Evolutionary conservation across 2,113 vertebrate species (phyloP).

Genomic region (Podiceps cristatus): DNA sequence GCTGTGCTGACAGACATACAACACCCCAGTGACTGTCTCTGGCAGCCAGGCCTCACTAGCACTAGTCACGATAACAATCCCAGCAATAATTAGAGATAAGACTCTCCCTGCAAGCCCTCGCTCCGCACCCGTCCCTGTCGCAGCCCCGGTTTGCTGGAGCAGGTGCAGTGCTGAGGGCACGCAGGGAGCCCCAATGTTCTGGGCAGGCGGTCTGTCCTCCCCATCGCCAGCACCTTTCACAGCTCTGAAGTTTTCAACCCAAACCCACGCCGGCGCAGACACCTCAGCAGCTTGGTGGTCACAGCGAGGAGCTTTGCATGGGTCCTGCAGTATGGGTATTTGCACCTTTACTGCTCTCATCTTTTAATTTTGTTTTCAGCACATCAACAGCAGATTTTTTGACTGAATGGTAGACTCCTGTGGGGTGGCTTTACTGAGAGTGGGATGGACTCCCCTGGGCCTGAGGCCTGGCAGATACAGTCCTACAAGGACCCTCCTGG

Average conservation of each 20-base stretch:
- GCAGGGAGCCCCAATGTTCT: rapidly evolving
- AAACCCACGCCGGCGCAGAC: neutral
- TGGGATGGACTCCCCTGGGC: neutral
- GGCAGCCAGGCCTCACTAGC: neutral
- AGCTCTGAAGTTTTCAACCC: neutral
- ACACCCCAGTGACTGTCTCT: neutral
- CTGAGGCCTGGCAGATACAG: neutral
- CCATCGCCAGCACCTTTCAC: neutral
- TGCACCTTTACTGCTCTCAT: rapidly evolving
- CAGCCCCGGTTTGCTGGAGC: no score
- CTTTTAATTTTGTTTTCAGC: neutral
- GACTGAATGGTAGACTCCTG: neutral
- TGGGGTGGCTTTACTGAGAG: neutral
- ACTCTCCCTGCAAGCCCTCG: neutral
- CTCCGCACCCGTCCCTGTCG: rapidly evolving
- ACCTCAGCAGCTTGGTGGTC: neutral
- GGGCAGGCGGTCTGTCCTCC: no score
- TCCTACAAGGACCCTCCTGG: neutral
- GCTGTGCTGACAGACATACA: neutral
- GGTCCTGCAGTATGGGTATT: rapidly evolving
- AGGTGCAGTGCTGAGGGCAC: rapidly evolving
- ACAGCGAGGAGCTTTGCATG: neutral
- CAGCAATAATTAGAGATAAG: neutral
- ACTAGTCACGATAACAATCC: neutral
- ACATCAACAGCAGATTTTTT: neutral